Evolutionary conservation across 1,140 invertebrate species (phyloP).

Genomic region (Artemia franciscana): DNA sequence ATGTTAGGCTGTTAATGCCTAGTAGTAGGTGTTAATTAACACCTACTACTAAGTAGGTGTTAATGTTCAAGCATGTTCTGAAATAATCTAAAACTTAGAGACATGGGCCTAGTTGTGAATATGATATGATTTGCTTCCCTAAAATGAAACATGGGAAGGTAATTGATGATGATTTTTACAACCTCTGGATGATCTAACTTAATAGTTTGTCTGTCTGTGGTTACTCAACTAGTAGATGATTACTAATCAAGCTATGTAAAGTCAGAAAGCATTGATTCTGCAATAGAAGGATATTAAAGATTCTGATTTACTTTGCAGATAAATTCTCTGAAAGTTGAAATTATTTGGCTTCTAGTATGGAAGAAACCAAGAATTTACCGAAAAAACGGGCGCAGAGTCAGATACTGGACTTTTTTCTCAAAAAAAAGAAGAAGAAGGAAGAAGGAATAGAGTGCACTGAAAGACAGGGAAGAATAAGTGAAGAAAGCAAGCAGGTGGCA

Average conservation of each 20-base stretch:
- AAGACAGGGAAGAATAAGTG: not conserved
- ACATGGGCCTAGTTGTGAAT: not conserved
- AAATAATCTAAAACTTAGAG: not conserved
- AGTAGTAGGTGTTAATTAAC: no score
- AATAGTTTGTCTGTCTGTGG: not conserved
- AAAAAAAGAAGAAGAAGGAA: no score
- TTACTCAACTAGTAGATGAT: not conserved
- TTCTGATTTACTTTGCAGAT: not conserved
- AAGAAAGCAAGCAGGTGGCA: not conserved
- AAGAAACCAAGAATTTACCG: not conserved
- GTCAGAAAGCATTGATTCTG: not conserved
- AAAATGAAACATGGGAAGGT: not conserved
- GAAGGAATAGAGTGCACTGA: not conserved
- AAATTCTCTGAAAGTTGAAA: not conserved
- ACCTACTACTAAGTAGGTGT: no score
- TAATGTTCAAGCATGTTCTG: not conserved
- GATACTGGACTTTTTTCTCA: not conserved
- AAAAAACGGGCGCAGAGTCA: not conserved
- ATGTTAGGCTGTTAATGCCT: not conserved
- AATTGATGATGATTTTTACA: not conserved
- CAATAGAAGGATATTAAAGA: not conserved
- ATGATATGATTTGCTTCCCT: not conserved
- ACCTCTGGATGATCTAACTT: not conserved
- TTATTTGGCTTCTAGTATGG: not conserved
- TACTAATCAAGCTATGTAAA: not conserved